Evolutionary conservation across 2,888 invertebrate species (phyloP).

Genomic region (Congeria kusceri): DNA sequence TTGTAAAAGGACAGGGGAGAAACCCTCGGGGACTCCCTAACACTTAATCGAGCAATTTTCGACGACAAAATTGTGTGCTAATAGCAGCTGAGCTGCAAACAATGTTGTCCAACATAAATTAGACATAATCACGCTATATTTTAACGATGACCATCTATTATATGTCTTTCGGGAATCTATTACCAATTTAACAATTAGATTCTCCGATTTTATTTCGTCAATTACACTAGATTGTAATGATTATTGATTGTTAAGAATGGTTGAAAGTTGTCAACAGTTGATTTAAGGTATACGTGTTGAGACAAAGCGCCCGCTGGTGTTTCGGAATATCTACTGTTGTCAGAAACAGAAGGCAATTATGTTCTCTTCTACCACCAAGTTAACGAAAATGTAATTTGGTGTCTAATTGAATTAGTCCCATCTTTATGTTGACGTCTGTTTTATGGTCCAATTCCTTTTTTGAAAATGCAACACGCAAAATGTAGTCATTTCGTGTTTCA

Average conservation of each 20-base stretch:
- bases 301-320: no score
- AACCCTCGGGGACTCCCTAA: constrained; percentile 36
- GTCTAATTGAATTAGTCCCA: no score
- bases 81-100: constrained; percentile 26
- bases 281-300: not conserved
- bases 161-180: not conserved
- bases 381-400: no score
- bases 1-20: constrained; percentile 16
- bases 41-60: constrained; percentile 37
- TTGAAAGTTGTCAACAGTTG: not conserved
- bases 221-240: not conserved
- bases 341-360: no score
- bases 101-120: constrained; percentile 39
- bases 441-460: no score
- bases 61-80: constrained; percentile 28
- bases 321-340: no score
- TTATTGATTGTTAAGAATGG: not conserved
- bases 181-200: not conserved
- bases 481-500: no score
- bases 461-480: no score
- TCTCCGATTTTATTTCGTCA: not conserved
- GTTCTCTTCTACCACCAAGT: no score
- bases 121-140: constrained; percentile 22
- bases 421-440: no score
- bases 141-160: not conserved